Evolutionary conservation across 2,888 invertebrate species (phyloP).

Genomic region (Leptura quadrifasciata): DNA sequence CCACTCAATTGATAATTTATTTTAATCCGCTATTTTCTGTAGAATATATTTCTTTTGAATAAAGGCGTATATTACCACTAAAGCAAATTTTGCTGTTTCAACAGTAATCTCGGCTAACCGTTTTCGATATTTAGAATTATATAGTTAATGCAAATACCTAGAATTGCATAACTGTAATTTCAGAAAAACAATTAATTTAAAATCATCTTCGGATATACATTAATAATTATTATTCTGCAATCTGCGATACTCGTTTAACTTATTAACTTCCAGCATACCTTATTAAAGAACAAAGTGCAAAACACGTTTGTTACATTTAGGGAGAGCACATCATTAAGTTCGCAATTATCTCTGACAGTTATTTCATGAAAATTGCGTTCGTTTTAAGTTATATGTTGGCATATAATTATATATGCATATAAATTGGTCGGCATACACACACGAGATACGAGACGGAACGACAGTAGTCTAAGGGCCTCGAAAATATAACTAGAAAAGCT

Average conservation of each 20-base stretch:
- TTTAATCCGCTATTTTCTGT: too few relatives aligned
- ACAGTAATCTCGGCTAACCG: too few relatives aligned
- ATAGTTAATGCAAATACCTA: too few relatives aligned
- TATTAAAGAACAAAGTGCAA: slow-evolving; percentile 44
- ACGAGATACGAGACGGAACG: slow-evolving; percentile 35
- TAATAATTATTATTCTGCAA: slow-evolving; percentile 24
- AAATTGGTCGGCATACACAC: slow-evolving; percentile 58
- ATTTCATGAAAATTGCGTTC: slow-evolving; percentile 47
- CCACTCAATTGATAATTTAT: too few relatives aligned
- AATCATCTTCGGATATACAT: slow-evolving; percentile 9
- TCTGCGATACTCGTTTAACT: slow-evolving; percentile 21
- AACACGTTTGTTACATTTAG: slow-evolving; percentile 48
- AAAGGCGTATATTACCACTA: too few relatives aligned
- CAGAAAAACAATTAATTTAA: slow-evolving; percentile 10
- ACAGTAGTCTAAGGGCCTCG: slow-evolving; percentile 57
- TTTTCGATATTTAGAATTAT: too few relatives aligned
- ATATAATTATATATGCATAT: slow-evolving; percentile 55
- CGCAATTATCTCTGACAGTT: slow-evolving; percentile 56
- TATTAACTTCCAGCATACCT: slow-evolving; percentile 34
- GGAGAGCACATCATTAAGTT: slow-evolving; percentile 52
- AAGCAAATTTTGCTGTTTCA: too few relatives aligned
- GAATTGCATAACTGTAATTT: background rate
- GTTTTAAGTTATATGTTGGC: slow-evolving; percentile 39
- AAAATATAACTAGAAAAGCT: slow-evolving; percentile 68
- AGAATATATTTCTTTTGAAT: too few relatives aligned